A percentile compares a stretch with the other conserved stretches of the same genome.
Conservation (phyloP, 2,797 vertebrate species). For the Dendrocincla fuliginosa region DNA sequence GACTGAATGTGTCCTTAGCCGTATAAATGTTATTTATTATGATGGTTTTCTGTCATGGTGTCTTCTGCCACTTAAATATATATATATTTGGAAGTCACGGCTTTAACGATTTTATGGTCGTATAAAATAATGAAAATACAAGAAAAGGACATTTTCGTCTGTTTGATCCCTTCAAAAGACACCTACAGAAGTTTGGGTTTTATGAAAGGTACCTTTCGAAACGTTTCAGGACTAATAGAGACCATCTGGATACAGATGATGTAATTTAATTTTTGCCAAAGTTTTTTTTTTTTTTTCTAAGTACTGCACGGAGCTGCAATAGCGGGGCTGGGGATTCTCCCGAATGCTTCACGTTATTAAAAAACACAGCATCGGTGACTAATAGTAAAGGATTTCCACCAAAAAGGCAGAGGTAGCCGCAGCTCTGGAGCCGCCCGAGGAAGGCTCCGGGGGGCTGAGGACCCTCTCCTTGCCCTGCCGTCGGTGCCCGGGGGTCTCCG, state of each 20-base stretch:
- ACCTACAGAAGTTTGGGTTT: conserved; percentile 71
- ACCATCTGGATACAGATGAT: conserved; percentile 78
- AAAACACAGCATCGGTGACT: not conserved
- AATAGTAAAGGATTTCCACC: not conserved
- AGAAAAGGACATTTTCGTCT: conserved; percentile 58
- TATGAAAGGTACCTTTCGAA: conserved; percentile 74
- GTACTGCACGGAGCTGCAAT: conserved; percentile 12
- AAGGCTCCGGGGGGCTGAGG: not conserved
- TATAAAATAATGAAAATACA: conserved; percentile 70
- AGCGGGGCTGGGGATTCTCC: conserved; percentile 23
- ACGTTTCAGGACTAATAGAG: conserved; percentile 74
- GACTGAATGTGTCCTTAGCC: conserved; percentile 36
- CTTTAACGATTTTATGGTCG: conserved; percentile 65
- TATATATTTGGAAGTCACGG: conserved; percentile 30
- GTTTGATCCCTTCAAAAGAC: conserved; percentile 75
- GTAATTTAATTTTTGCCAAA: conserved; percentile 74
- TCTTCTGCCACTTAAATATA: conserved; percentile 54
- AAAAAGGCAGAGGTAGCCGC: not conserved
- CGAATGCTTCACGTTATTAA: not conserved
- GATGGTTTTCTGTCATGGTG: conserved; percentile 58
- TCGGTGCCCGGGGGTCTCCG: not conserved
- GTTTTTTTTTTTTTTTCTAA: not conserved
- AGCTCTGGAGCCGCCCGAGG: not conserved
- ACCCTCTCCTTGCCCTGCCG: not conserved
- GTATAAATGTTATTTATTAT: conserved; percentile 69